These are phyloP conservation scores for Laticauda laticaudata DNA, from an alignment of 2,113 vertebrate genomes.

Conservation along the genomic window DNA sequence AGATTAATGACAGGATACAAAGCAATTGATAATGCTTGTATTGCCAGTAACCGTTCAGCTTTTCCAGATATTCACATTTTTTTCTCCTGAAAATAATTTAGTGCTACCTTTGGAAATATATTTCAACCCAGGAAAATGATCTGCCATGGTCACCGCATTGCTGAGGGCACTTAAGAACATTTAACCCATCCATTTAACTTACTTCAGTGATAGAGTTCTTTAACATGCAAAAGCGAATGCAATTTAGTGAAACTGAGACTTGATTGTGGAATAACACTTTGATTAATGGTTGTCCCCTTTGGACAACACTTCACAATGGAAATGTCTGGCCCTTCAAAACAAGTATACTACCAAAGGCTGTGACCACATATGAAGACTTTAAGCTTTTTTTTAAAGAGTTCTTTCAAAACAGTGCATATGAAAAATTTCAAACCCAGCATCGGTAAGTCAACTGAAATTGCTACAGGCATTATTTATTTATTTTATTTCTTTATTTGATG, in stretches of 20 bases:
- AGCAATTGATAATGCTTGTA: background rate
- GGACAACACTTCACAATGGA: conserved; percentile 34
- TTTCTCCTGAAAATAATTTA: conserved; percentile 23
- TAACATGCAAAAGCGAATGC: conserved; percentile 45
- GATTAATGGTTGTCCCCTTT: conserved; percentile 38
- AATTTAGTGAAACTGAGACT: conserved; percentile 48
- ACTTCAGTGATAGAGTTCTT: conserved; percentile 48
- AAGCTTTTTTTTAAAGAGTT: background rate
- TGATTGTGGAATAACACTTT: conserved; percentile 50
- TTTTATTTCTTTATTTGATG: no score
- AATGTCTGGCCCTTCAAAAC: background rate
- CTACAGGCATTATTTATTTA: background rate
- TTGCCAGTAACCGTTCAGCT: background rate
- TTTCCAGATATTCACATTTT: conserved; percentile 18
- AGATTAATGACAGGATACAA: background rate
- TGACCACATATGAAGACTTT: conserved; percentile 4
- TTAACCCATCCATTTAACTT: conserved; percentile 62
- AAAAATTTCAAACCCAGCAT: background rate
- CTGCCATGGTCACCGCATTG: conserved; percentile 28
- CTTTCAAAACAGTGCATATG: background rate
- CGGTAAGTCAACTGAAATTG: background rate
- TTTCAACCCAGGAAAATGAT: conserved; percentile 41
- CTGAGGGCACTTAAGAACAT: conserved; percentile 44
- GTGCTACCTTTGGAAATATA: conserved; percentile 23
- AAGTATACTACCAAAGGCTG: conserved; percentile 7